Percentiles rank a stretch among this genome's conserved stretches.
Conservation (phyloP, 1,140 invertebrate genomes). For the Drosophila insularis region DNA sequence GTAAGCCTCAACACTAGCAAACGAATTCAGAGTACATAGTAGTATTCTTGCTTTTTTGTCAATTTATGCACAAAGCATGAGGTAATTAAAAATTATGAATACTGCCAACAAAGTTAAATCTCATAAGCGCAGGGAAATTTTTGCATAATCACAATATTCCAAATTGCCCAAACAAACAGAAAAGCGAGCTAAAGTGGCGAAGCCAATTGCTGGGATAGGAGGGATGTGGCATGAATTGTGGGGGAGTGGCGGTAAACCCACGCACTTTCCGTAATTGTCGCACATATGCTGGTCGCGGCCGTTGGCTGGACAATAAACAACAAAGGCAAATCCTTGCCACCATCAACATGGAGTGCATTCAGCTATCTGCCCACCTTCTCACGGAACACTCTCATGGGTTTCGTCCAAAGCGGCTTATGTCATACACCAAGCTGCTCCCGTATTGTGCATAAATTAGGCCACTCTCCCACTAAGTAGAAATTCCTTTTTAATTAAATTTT, state of each 20-base stretch:
- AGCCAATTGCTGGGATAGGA: not conserved
- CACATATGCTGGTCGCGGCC: conserved; percentile 28
- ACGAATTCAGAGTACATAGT: no score
- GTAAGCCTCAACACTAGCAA: no score
- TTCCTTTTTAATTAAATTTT: conserved; percentile 60
- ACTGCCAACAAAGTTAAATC: not conserved
- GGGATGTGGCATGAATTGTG: no score
- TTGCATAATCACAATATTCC: conserved; percentile 47
- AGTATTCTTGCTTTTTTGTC: no score
- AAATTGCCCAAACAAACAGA: conserved; percentile 56
- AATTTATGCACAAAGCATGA: no score
- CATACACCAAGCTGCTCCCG: not conserved
- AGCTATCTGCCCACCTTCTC: no score
- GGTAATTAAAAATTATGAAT: no score
- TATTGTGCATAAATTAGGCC: conserved; percentile 45
- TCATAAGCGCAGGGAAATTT: conserved; percentile 21
- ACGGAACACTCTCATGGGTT: not conserved
- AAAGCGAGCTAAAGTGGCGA: not conserved
- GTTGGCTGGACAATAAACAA: conserved; percentile 3
- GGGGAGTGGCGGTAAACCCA: not conserved
- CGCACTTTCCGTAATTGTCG: conserved; percentile 50
- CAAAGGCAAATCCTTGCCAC: conserved; percentile 44
- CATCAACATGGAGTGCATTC: conserved; percentile 15
- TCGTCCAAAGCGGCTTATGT: conserved; percentile 50
- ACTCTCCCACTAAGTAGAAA: conserved; percentile 38